Evolutionary conservation across 1,140 invertebrate genomes (phyloP).

Genomic region (Dreissena polymorpha): DNA sequence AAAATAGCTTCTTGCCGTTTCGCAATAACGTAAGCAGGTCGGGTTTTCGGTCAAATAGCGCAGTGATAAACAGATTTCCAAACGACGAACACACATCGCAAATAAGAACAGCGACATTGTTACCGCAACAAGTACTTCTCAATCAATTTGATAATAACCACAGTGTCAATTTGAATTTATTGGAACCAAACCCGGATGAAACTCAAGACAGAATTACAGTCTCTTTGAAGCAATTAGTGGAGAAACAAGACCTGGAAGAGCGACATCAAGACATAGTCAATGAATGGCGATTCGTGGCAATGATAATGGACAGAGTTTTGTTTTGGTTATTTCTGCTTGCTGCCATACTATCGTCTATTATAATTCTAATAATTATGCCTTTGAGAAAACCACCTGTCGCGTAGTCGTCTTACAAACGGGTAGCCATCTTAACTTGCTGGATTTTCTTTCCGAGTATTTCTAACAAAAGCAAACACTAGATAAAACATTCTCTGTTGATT

Average conservation of each 20-base stretch:
- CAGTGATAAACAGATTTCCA: neutral
- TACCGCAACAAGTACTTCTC: neutral
- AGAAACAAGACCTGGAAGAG: constrained; percentile 67
- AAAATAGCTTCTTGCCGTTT: constrained; percentile 17
- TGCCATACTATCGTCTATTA: constrained; percentile 40
- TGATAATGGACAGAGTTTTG: constrained; percentile 99
- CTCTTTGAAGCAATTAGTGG: constrained; percentile 65
- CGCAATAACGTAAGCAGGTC: neutral
- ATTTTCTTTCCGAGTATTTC: no score
- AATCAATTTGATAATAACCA: constrained; percentile 49
- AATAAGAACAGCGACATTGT: constrained; percentile 8
- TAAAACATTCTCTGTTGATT: no score
- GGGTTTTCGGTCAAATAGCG: neutral
- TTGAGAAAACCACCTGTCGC: constrained; percentile 42
- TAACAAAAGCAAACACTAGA: no score
- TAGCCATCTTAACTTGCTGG: no score
- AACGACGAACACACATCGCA: neutral
- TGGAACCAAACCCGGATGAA: constrained; percentile 23
- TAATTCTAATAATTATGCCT: constrained; percentile 50
- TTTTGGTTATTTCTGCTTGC: constrained; percentile 98
- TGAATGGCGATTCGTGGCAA: constrained; percentile 99
- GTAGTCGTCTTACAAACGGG: neutral
- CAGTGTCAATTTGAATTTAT: neutral
- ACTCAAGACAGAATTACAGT: constrained; percentile 65
- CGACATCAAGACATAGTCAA: constrained; percentile 71